Conservation (phyloP, 2,888 invertebrate genomes). For the Cylindroiulus punctatus region DNA sequence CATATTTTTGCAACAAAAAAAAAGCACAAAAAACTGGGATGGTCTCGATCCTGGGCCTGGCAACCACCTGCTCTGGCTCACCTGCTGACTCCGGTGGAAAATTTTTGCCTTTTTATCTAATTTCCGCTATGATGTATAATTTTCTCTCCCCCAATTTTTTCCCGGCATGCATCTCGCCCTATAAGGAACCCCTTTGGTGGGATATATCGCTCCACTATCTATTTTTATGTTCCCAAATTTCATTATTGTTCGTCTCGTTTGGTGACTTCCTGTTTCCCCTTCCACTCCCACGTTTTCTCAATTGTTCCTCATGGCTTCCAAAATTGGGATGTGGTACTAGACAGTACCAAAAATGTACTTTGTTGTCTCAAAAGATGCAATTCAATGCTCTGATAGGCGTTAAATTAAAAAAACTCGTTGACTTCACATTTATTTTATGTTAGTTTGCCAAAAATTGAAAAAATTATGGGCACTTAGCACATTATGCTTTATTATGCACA, state of each 20-base stretch:
- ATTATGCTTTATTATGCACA: no score
- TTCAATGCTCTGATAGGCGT: no score
- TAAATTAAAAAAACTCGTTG: no score
- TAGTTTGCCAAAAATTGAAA: no score
- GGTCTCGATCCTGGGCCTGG: not conserved
- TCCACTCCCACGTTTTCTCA: not conserved
- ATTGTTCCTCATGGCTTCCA: not conserved
- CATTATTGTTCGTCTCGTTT: not conserved
- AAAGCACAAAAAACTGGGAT: not conserved
- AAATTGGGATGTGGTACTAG: not conserved
- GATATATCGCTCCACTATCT: not conserved
- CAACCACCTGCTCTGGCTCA: not conserved
- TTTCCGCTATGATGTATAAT: slow-evolving; percentile 18
- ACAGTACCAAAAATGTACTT: no score
- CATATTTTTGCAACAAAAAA: slow-evolving; percentile 1
- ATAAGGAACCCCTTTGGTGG: not conserved
- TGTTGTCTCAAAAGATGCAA: no score
- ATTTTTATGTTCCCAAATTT: not conserved
- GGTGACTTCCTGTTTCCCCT: slow-evolving; percentile 6
- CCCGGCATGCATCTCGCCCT: not conserved
- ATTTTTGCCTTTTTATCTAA: not conserved
- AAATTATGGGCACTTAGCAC: no score
- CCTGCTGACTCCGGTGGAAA: not conserved
- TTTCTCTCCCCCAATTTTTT: not conserved
- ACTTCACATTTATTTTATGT: no score